Conservation (phyloP, 1,140 invertebrate species). For the Cotesia vestalis region DNA sequence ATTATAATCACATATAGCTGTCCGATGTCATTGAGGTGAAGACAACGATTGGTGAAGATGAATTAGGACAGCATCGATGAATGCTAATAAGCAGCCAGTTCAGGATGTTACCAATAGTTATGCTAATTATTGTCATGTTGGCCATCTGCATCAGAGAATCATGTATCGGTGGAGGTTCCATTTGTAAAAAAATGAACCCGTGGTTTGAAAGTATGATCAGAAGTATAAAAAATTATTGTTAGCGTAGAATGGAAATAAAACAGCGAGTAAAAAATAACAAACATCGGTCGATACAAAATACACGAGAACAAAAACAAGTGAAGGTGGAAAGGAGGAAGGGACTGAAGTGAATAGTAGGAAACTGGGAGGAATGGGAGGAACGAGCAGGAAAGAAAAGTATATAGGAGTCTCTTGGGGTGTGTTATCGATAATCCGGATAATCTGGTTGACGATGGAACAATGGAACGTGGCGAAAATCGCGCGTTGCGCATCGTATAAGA, state of each 20-base stretch:
- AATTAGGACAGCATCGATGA: slow-evolving; percentile 8
- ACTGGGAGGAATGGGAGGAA: neutral
- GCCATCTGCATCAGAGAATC: neutral
- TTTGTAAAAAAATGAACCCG: too few species aligned
- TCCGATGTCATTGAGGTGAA: too few species aligned
- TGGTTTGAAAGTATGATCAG: too few species aligned
- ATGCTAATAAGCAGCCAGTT: too few species aligned
- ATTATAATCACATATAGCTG: too few species aligned
- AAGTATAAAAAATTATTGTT: too few species aligned
- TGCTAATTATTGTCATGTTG: slow-evolving; percentile 59
- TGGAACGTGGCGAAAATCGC: slow-evolving; percentile 33
- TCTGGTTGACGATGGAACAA: slow-evolving; percentile 40
- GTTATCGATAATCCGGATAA: slow-evolving; percentile 44
- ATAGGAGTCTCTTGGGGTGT: slow-evolving; percentile 28
- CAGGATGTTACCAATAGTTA: slow-evolving; percentile 57
- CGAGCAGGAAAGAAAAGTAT: slow-evolving; percentile 12
- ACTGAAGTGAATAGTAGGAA: slow-evolving; percentile 4
- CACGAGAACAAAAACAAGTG: too few species aligned
- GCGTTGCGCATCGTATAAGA: slow-evolving; percentile 24
- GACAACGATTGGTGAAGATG: too few species aligned
- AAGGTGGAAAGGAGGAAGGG: neutral
- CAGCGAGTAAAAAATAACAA: slow-evolving; percentile 12
- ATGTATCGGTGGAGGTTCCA: too few species aligned
- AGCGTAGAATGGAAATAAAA: neutral
- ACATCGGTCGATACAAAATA: neutral